These are phyloP conservation scores for Meloidogyne exigua DNA, from an alignment of 1,140 invertebrate species.

Conservation along the genomic window DNA sequence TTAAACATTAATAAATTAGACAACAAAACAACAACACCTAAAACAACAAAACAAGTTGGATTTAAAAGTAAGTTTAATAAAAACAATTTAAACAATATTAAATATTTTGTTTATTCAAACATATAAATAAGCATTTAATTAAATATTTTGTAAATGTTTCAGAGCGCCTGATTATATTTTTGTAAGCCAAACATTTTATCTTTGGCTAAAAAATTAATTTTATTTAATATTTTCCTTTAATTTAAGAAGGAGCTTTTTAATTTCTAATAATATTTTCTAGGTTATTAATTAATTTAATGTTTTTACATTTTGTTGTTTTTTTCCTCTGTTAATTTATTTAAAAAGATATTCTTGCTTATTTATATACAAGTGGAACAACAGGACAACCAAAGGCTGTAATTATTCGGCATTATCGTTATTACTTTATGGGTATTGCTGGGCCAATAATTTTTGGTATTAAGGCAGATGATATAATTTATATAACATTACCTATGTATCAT, in stretches of 20 bases:
- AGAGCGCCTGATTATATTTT: too few species aligned
- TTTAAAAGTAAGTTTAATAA: slow-evolving; percentile 1
- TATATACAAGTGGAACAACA: neutral
- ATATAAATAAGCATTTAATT: too few species aligned
- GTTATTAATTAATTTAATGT: too few species aligned
- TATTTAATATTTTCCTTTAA: too few species aligned
- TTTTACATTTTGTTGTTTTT: too few species aligned
- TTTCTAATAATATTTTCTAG: too few species aligned
- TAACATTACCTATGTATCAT: neutral
- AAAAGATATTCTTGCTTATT: slow-evolving; percentile 1
- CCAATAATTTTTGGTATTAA: neutral
- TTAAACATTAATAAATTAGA: neutral
- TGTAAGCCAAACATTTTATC: too few species aligned
- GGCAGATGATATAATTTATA: neutral
- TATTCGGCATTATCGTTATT: neutral
- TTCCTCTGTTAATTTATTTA: neutral
- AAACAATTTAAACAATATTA: neutral
- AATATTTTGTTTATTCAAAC: too few species aligned
- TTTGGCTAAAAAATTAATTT: too few species aligned
- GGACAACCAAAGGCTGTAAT: neutral
- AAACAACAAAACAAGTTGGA: neutral
- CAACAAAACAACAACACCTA: neutral
- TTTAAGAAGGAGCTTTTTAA: too few species aligned
- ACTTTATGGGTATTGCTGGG: neutral
- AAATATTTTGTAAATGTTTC: too few species aligned